Evolutionary conservation across 2,113 vertebrate species (phyloP), one percentile per base, ranked within the genome.

Genomic region (Aphyosemion australe): DNA sequence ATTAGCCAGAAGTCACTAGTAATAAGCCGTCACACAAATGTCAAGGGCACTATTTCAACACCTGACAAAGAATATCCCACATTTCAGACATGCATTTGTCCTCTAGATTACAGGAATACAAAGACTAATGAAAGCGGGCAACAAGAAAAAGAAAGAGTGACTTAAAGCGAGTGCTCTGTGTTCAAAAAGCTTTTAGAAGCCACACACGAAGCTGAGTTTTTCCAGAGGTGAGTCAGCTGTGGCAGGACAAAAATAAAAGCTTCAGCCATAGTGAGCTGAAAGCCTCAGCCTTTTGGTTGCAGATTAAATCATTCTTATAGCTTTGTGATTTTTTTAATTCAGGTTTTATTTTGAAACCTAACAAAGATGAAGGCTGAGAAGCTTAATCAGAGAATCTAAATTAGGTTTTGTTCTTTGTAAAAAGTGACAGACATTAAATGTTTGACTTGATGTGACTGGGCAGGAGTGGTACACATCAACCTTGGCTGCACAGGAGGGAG

Each of bases 181-280:
- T 69, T 85, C 63, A 82, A 77, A 83, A 53, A 70, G 64, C 53
- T 18, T 66, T 66, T 69, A 60, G 34, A 61, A 70, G 54, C 48
- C 32, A 60, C 32, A 68, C 65, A 82, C 81, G 84, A 88, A 88
- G 81, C 84, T 76, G 52, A 21, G 42, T 79, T 84, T 85, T 91
- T 89, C 88, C 87, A 89, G 72, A 42, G 15, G 57, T 82, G 82
- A 82, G 65, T 88, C 84, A 87, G 76, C 69, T 61, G 54, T 53
- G 61, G 66, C 48, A 12, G 57, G 37, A 64, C 21, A 57, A 37
- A 58, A 65, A 51, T 62, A 49, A 54, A 15, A 31, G 62, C 54
- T 72, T 60, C 76, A 37, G 34, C 34, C 34, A 37, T 6, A 37
- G 34, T 37, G 34, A 10, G 34, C 34, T 8, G 34, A 37, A 37